Base-by-base conservation (phyloP, 2,113 vertebrate genomes). In the Dissostichus mawsoni region DNA sequence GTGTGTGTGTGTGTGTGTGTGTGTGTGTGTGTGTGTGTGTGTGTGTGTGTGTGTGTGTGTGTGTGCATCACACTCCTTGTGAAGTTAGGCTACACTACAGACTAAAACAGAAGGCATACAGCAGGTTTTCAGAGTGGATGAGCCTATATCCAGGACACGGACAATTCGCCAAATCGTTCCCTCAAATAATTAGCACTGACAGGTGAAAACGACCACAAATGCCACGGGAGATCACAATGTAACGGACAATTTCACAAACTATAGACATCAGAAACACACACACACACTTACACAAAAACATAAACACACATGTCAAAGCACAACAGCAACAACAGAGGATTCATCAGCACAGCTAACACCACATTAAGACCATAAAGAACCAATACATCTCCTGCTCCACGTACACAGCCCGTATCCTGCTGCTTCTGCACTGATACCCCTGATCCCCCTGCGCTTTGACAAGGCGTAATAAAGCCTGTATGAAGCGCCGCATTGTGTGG, bases 401-500 rank as follows among this genome's bases (percentile, higher is more conserved):
- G 82, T 87, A 82, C 85, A 76, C 81, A 74, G 83, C 47, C 80
- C 7, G 70, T 55, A 85, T 59, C 90, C 91, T 76, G 90, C 91
- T 88, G 84, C 89, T 90, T 66, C 82, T 74, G 85, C 84, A 82
- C 89, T 86, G 92, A 93, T 93, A 90, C 89, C 84, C 84, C 92
- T 91, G 89, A 93, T 90, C 90, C 90, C 89, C 89, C 87, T 50
- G 87, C 63, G 87, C 93, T 93, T 90, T 93, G 92, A 94, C 94
- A 94, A 87, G 92, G 90, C 93, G 86, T 90, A 92, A 94, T 93
- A 93, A 94, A 93, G 90, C 89, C 92, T 85, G 87, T 90, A 91
- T 91, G 90, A 92, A 90, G 92, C 85, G 74, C 81, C 58, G 93
- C 92, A 93, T 94, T 94, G 93, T 94, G 90, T 89, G 88, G 81